Evolutionary conservation across 37 sponge, comb jelly and placozoan genomes (phyloP).

Genomic region (Chondrosia reniformis): DNA sequence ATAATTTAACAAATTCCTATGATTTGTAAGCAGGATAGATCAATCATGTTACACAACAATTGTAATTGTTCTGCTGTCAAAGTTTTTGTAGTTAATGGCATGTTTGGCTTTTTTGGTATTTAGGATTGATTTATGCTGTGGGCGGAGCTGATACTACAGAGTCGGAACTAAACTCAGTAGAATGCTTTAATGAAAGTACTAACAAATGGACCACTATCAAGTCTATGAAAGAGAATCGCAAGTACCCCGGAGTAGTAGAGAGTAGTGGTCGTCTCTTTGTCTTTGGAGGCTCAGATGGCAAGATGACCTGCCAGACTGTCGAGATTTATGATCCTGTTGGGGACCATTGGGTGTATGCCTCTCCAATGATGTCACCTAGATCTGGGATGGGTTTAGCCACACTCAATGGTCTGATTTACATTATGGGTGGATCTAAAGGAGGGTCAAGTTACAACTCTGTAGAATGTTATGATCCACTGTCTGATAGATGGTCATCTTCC

Average conservation of each 20-base stretch:
- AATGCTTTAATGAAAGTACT: slow-evolving; percentile 44
- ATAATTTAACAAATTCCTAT: too few relatives aligned
- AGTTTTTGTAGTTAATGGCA: background rate
- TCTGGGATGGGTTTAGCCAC: slow-evolving; percentile 54
- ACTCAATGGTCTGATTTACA: slow-evolving; percentile 45
- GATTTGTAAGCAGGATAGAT: too few relatives aligned
- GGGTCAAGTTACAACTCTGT: slow-evolving; percentile 20
- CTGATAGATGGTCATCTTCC: slow-evolving; percentile 42
- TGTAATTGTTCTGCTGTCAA: background rate
- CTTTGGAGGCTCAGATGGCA: slow-evolving; percentile 44
- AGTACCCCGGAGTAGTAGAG: slow-evolving; percentile 51
- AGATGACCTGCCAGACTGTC: slow-evolving; percentile 32
- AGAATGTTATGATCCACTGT: slow-evolving; percentile 62
- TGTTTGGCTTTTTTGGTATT: background rate
- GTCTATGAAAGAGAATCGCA: slow-evolving; percentile 36
- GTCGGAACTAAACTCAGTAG: slow-evolving; percentile 53
- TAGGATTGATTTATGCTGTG: slow-evolving; percentile 57
- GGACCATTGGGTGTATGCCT: slow-evolving; percentile 50
- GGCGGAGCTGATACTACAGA: slow-evolving; percentile 50
- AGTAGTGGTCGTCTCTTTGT: slow-evolving; percentile 33
- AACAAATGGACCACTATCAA: slow-evolving; percentile 41
- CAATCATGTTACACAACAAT: too few relatives aligned
- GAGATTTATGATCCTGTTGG: slow-evolving; percentile 43
- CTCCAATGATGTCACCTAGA: slow-evolving; percentile 44
- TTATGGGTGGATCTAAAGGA: slow-evolving; percentile 64